A percentile compares a stretch with the other conserved stretches of the same genome.
phyloP scores from a whole-genome alignment of 2,797 vertebrate genomes.

The Tokudaia tokunoshimensis region DNA sequence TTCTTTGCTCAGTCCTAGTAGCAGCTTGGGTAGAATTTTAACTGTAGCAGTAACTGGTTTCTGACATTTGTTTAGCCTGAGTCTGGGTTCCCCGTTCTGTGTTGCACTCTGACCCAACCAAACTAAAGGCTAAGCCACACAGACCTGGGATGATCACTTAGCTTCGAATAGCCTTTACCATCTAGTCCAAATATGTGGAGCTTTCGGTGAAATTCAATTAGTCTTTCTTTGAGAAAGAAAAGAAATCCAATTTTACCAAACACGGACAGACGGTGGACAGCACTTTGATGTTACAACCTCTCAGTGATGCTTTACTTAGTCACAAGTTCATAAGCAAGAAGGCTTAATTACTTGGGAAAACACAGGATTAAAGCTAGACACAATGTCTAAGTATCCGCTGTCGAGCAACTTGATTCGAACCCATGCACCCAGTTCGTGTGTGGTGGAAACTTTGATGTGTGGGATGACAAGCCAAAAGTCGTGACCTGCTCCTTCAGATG shows the following conservation, averaged over 20 bases:
- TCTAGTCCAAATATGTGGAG: slow-evolving; percentile 85
- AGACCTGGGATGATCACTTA: slow-evolving; percentile 82
- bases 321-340: slow-evolving; percentile 92
- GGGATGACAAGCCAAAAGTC: slow-evolving; percentile 88
- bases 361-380: slow-evolving; percentile 87
- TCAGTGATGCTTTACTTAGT: slow-evolving; percentile 89
- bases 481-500: slow-evolving; percentile 85
- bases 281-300: slow-evolving; percentile 91
- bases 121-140: slow-evolving; percentile 69
- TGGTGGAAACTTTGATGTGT: slow-evolving; percentile 91
- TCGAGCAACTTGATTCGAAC: slow-evolving; percentile 83
- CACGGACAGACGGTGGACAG: slow-evolving; percentile 84
- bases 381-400: slow-evolving; percentile 89
- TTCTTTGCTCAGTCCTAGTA: slow-evolving; percentile 58
- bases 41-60: neutral
- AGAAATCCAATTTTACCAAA: slow-evolving; percentile 90
- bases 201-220: slow-evolving; percentile 90
- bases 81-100: slow-evolving; percentile 58
- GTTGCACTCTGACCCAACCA: slow-evolving; percentile 64
- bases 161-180: slow-evolving; percentile 84
- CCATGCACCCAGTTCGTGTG: slow-evolving; percentile 91
- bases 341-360: slow-evolving; percentile 90
- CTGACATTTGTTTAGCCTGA: slow-evolving; percentile 55
- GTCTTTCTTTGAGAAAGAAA: slow-evolving; percentile 83
- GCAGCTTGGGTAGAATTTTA: slow-evolving; percentile 65